Base-by-base conservation (phyloP, 2,888 invertebrate genomes). In the Phoronis australis region DNA sequence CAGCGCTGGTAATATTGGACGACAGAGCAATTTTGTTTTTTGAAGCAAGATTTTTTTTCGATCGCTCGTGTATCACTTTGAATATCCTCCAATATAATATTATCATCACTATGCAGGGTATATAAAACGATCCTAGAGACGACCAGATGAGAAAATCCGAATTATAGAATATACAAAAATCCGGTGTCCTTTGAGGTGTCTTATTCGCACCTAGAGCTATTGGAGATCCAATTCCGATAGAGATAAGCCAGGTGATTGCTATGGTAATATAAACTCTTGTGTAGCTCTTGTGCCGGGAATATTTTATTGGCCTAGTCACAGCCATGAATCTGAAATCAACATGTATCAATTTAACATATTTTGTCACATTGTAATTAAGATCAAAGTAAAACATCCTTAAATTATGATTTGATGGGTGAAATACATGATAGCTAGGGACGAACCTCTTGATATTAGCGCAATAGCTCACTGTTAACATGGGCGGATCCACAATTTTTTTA, bases 21-120 rank as follows among this genome's bases (percentile, higher is more conserved):
- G 9, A 15, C 9, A 15, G 9, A 9, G 15, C 15, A 9, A 12
- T 31, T 31, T 18, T 43, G 15, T 24, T 4, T 20, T 21, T 42
- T 23, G 23, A 9, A 35, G 35, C 35, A n/a, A 22, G 22, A 4
- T 21, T 15, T 43, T 59, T 58, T 40, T 55, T 59, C 5, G 74
- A 73, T 4, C 80, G 56, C 46, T 69, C 60, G 20, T 75, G 65
- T 25, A 80, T 65, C 65, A 95, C 94, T 85, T 89, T 88, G 82
- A 99, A 97, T 80, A 99, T 97, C 80, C 85, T 89, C 82, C 90
- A 94, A 80, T 97, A 97, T 51, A 97, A 86, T 78, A 90, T 90
- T 78, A 97, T 90, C 95, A 99, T 97, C 75, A 96, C 90, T 74
- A 95, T 87, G 77, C 71, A 96, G 91, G 99, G 99, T 70, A 99